Evolutionary conservation across 2,113 vertebrate genomes (phyloP), one percentile per base, ranked within the genome.

Genomic region (Arvicanthis niloticus): DNA sequence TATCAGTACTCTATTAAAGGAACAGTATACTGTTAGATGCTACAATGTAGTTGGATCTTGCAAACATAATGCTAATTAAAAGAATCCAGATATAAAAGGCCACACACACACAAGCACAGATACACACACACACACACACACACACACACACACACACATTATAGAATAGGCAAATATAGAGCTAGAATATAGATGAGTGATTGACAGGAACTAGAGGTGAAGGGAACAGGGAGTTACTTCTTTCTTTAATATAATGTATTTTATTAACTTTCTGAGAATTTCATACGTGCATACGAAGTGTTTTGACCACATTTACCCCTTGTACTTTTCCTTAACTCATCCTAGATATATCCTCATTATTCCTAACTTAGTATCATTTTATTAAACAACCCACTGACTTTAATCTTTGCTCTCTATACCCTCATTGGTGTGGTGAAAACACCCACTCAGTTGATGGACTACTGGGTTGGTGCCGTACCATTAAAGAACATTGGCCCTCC

Each of bases 1-100:
- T 94, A 89, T 86, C 77, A 88, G 37, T 95, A 80, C 91, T 77
- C 40, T 56, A 84, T 68, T 65, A 92, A 91, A 92, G 42, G 31
- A 92, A 90, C 76, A 7, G 67, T 80, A 56, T 89, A 88, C 70
- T 75, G 56, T 75, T 45, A 85, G 2, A 95, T 86, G 75, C 22
- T 75, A 70, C 51, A 76, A 42, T 70, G 11, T 31, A n/a, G 45
- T 65, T 70, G 31, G 42, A 75, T 53, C 34, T 85, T 48, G 26
- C 84, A 91, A 95, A 94, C 45, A 96, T 75, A n/a, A 68, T 75
- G 67, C 12, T 73, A 84, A 88, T 13, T 78, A 34, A 80, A 91
- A 89, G 15, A 75, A 85, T 22, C 24, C 19, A 93, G 91, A 88
- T 16, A 65, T 51, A 88, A 96, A 91, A 60, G 13, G 24, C 40